Evolutionary conservation across 2,113 vertebrate genomes (phyloP).

Genomic region (western clawed frog (Xenopus tropicalis)): UCB_Xtro_10.0 CM004445.2:34346501-34347000

Average conservation of each 20-base stretch:
- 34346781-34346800: too few relatives aligned
- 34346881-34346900: neutral
- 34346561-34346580: constrained; percentile 31
- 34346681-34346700: constrained; percentile 12
- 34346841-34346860: too few relatives aligned
- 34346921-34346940: too few relatives aligned
- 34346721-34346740: constrained; percentile 1
- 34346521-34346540: constrained; percentile 15
- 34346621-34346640: constrained; percentile 37
- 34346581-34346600: constrained; percentile 36
- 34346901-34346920: neutral
- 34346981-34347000: too few relatives aligned
- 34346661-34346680: constrained; percentile 22
- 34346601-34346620: constrained; percentile 39
- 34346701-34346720: constrained; percentile 7
- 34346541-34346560: constrained; percentile 20
- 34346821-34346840: too few relatives aligned
- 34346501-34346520: constrained; percentile 41
- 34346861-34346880: too few relatives aligned
- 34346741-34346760: neutral
- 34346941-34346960: too few relatives aligned
- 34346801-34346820: too few relatives aligned
- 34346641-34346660: constrained; percentile 24
- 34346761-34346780: too few relatives aligned
- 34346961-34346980: too few relatives aligned